Evolutionary conservation across 2,888 invertebrate species (phyloP).

Genomic region (Timema podura): DNA sequence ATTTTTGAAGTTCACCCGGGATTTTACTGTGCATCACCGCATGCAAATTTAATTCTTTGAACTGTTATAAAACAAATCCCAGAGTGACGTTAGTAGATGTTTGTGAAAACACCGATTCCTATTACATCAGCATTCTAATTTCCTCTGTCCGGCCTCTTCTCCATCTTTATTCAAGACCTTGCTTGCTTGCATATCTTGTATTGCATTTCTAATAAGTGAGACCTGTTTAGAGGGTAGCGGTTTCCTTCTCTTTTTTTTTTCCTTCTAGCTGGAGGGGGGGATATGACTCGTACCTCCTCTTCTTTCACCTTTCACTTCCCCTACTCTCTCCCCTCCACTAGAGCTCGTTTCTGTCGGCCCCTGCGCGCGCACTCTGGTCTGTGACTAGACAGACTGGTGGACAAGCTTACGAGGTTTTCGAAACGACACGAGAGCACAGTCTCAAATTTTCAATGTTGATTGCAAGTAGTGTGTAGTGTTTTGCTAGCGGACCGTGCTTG

Average conservation of each 20-base stretch:
- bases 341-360: not conserved
- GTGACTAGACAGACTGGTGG: not conserved
- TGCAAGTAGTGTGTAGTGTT: not conserved
- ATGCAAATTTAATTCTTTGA: too few species aligned
- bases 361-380: not conserved
- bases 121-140: too few species aligned
- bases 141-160: too few species aligned
- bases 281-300: not conserved
- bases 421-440: not conserved
- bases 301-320: not conserved
- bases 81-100: too few species aligned
- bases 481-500: not conserved
- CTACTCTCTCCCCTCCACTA: not conserved
- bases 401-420: not conserved
- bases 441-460: not conserved
- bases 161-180: too few species aligned
- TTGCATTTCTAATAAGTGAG: not conserved
- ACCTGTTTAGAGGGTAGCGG: constrained; percentile 7
- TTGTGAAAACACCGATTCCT: too few species aligned
- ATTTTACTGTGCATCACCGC: too few species aligned
- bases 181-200: too few species aligned
- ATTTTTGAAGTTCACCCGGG: too few species aligned
- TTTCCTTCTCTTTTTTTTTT: too few species aligned
- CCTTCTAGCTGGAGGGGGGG: not conserved
- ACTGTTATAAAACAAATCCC: too few species aligned